Base-by-base conservation (phyloP, 2,888 invertebrate species). In the Yponomeuta malinellus region DNA sequence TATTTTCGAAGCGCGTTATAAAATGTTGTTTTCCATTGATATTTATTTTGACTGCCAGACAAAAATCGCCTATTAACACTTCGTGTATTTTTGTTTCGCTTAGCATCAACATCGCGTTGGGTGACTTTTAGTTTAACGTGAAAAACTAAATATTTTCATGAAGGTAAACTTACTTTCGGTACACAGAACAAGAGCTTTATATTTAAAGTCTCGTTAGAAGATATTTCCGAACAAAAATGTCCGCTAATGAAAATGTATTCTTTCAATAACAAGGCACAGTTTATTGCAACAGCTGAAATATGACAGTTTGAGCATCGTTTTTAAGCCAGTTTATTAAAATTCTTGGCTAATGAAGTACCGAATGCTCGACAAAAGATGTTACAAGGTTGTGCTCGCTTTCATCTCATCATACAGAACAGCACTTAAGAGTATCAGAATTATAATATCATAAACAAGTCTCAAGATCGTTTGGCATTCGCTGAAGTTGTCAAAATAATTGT, bases 11-110 rank as follows among this genome's bases (percentile, higher is more conserved):
- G 15, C 52, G 52, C 52, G 52, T 59, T 59, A 59, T 59, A 65
- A 65, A 65, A 65, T 65, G 64, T 64, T 23, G 29, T 65, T 12
- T 65, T 65, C 52, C 33, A 65, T 65, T 65, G 65, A 65, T 65
- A 65, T 65, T 65, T 65, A 31, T 65, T 65, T 65, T 65, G 31
- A 65, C 65, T 29, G 65, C 65, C 65, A 65, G 65, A 65, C 65
- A 65, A 31, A 33, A 65, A 31, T 65, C 65, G 33, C 29, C 29
- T 65, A 65, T 65, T 65, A 65, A 65, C 65, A 65, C 65, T 65
- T 65, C 65, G 65, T 65, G 29, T 65, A 65, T 65, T 65, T 65
- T 59, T 59, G 52, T 59, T 59, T 59, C 3, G 52, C 12, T 59
- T 15, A 59, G 12, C 52, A 59, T 59, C 52, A 59, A 12, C 52